These are phyloP conservation scores for Hyles lineata DNA, from an alignment of 2,888 invertebrate species.

Conservation along the genomic window DNA sequence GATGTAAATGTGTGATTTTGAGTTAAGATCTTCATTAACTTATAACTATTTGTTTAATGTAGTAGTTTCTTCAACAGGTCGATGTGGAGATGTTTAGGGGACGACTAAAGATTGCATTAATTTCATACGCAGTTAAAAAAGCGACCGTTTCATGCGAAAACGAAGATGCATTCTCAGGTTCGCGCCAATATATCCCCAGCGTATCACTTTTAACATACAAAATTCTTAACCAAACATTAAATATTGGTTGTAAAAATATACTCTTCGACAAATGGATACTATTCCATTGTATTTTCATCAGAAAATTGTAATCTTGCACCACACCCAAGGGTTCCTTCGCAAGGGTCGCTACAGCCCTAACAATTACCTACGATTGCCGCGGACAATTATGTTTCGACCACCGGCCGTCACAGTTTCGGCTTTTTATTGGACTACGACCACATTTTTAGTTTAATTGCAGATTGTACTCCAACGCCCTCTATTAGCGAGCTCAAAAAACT, in stretches of 20 bases:
- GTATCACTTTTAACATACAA: too few relatives aligned
- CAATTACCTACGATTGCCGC: slow-evolving; percentile 83
- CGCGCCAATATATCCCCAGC: too few relatives aligned
- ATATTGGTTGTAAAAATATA: too few relatives aligned
- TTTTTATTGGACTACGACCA: slow-evolving; percentile 72
- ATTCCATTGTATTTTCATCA: background rate
- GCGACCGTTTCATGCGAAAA: too few relatives aligned
- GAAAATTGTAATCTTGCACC: slow-evolving; percentile 39
- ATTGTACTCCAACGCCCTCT: slow-evolving; percentile 47
- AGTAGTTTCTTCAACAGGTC: too few relatives aligned
- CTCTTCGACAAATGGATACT: background rate
- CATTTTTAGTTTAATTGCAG: slow-evolving; percentile 81
- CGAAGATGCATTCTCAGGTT: too few relatives aligned
- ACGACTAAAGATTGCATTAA: too few relatives aligned
- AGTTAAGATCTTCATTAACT: too few relatives aligned
- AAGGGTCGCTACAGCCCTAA: slow-evolving; percentile 75
- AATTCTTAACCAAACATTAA: background rate
- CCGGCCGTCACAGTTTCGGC: slow-evolving; percentile 74
- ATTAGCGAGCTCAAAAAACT: slow-evolving; percentile 19
- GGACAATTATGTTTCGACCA: slow-evolving; percentile 78
- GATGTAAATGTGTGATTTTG: too few relatives aligned
- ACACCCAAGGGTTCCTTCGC: slow-evolving; percentile 62
- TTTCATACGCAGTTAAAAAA: too few relatives aligned
- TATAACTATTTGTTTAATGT: too few relatives aligned
- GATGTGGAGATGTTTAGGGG: too few relatives aligned